Base-by-base conservation (phyloP, 2,888 invertebrate genomes). In the Spialia ferax region DNA sequence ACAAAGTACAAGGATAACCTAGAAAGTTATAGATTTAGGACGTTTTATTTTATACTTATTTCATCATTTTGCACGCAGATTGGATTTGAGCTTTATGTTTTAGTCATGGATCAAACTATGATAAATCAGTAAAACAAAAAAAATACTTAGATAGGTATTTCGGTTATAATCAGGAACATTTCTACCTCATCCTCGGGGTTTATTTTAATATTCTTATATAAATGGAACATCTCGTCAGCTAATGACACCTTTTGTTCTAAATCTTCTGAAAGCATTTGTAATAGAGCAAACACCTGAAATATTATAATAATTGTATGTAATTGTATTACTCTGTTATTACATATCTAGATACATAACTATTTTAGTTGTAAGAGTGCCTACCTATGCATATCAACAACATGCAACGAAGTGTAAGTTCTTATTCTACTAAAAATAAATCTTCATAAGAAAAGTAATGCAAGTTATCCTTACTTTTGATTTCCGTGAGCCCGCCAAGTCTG, bases 221-320 rank as follows among this genome's bases (percentile, higher is more conserved):
- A 76, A 22, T 89, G 88, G 68, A 88, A 93, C 2, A 87, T 73
- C 75, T 89, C 90, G 59, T 93, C 88, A 1, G 90, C 88, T 7
- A 92, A 57, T 0, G 77, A 55, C 18, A 91, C 91, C 73, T 83
- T 85, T 66, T 74, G 70, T 2, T 80, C 74, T 67, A 92, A 77
- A 68, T 93, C 93, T 70, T 88, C 86, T 1, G 89, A 85, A 10
- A 93, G 77, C 81, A 92, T 77, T 26, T 89, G 85, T 29, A 93
- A 74, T 23, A 93, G 68, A 8, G 88, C 84, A 70, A 82, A 91
- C 0, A 80, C 84, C 93, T 93, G 77, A 8, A 82, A 52, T 18
- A 50, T 20, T 20, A 48, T 48, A 18, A 20, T 15, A 45, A 2
- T 15, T 45, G n/a, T n/a, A n/a, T n/a, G n/a, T n/a, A n/a, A n/a